phyloP scores from a whole-genome alignment of 2,888 invertebrate genomes.

The Carpatolechia fugitivella region DNA sequence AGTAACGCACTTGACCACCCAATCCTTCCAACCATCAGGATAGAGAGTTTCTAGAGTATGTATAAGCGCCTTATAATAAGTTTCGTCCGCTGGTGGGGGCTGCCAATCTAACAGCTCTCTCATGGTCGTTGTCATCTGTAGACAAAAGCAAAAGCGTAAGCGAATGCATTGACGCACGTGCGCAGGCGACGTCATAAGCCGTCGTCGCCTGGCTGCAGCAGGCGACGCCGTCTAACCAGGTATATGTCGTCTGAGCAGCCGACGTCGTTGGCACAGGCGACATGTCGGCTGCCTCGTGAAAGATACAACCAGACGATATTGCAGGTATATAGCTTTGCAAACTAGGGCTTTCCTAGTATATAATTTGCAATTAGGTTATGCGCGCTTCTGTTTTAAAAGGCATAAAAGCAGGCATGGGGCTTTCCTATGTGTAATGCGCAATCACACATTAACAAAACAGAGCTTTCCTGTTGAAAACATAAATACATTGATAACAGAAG shows the following conservation, averaged over 20 bases:
- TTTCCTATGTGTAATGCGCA: neutral
- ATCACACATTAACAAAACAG: neutral
- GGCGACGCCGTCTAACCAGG: neutral
- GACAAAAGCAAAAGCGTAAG: neutral
- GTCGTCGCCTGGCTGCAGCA: neutral
- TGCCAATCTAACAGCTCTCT: constrained; percentile 1
- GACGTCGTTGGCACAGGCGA: neutral
- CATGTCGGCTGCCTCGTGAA: neutral
- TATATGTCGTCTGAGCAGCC: neutral
- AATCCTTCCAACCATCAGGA: constrained; percentile 5
- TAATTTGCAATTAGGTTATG: neutral
- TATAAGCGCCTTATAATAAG: constrained; percentile 1
- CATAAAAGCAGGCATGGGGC: neutral
- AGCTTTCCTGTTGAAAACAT: neutral
- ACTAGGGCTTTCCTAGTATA: neutral
- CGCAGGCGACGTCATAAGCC: constrained; percentile 3
- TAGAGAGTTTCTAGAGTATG: neutral
- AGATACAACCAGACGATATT: neutral
- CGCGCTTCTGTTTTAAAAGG: too few species aligned
- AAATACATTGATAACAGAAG: neutral
- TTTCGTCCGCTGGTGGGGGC: constrained; percentile 5
- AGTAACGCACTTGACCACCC: neutral
- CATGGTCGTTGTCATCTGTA: constrained; percentile 9
- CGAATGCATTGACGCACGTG: neutral
- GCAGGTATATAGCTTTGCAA: neutral